Evolutionary conservation across 2,797 vertebrate species (phyloP), one percentile per base, ranked within the genome.

Genomic region (Sorex maritimensis): DNA sequence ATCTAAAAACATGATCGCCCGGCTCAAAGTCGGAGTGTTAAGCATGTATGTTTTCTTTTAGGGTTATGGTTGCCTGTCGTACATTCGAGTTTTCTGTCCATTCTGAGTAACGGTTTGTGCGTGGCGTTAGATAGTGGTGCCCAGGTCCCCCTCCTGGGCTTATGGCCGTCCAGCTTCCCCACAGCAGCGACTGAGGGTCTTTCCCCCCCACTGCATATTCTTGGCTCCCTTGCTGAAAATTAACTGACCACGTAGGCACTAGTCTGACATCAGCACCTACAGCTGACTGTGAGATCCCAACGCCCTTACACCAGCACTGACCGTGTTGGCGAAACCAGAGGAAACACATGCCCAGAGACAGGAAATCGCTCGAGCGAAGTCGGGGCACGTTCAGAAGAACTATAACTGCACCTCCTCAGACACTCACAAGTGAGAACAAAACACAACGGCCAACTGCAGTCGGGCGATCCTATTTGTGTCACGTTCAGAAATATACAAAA

Each of bases 401-500:
- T 28, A 15, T 0, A 75, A 38, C 58, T 73, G 49, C 0, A 88
- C 38, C 63, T 78, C 34, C 2, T 61, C 12, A 24, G 34, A 46
- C 52, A 41, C 19, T 58, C 49, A 81, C 2, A 78, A 65, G 74
- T 26, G 11, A 3, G 67, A 79, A 72, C 49, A 73, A 26, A 46
- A 81, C 86, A 81, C 55, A 83, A 38, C 78, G 90, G 72, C 84
- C 65, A 8, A 79, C 90, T 15, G 77, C 49, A 46, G 28, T 24
- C 38, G 73, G 55, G 5, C 61, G 12, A 79, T 34, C 81, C 21
- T 41, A 73, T 44, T 77, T 72, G 34, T 63, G 67, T 24, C 19
- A 77, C 68, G n/a, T 41, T 91, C 58, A 85, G 67, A 90, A 87
- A 77, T 41, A 63, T 26, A 26, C 34, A 91, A 84, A 80, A 34